Evolutionary conservation across 2,888 invertebrate species (phyloP).

Genomic region (Mimumesa dahlbomi): DNA sequence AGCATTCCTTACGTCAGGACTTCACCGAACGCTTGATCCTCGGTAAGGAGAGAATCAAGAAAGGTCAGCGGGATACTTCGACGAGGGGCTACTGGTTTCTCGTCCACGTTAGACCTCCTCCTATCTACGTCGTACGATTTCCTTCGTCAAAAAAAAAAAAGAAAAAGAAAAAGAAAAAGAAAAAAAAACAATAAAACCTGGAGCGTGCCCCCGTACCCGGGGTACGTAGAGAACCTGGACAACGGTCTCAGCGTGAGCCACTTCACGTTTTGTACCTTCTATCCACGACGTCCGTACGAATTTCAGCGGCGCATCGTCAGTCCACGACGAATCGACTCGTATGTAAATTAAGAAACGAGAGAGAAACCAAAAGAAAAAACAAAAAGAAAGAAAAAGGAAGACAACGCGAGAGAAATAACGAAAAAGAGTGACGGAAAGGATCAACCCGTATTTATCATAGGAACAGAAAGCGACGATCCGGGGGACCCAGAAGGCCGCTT

Average conservation of each 20-base stretch:
- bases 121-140: slow-evolving; percentile 37
- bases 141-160: no score
- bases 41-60: slow-evolving; percentile 64
- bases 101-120: slow-evolving; percentile 49
- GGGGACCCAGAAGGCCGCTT: slow-evolving; percentile 3
- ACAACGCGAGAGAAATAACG: slow-evolving; percentile 3
- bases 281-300: slow-evolving; percentile 61
- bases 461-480: slow-evolving; percentile 3
- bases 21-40: slow-evolving; percentile 57
- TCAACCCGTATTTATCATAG: slow-evolving; percentile 4
- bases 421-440: neutral
- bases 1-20: slow-evolving; percentile 76
- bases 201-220: slow-evolving; percentile 41
- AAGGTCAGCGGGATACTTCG: slow-evolving; percentile 76
- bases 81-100: slow-evolving; percentile 77
- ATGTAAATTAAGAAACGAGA: slow-evolving; percentile 44
- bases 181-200: no score
- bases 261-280: slow-evolving; percentile 33
- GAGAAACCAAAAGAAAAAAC: neutral
- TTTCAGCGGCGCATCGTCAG: slow-evolving; percentile 59
- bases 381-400: neutral
- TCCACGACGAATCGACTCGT: slow-evolving; percentile 14
- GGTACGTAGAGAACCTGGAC: slow-evolving; percentile 25
- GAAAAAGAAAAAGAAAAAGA: no score
- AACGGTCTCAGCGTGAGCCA: slow-evolving; percentile 65